These are phyloP conservation scores for Heliconius hermathena DNA, from an alignment of 1,140 invertebrate species.

Conservation along the genomic window DNA sequence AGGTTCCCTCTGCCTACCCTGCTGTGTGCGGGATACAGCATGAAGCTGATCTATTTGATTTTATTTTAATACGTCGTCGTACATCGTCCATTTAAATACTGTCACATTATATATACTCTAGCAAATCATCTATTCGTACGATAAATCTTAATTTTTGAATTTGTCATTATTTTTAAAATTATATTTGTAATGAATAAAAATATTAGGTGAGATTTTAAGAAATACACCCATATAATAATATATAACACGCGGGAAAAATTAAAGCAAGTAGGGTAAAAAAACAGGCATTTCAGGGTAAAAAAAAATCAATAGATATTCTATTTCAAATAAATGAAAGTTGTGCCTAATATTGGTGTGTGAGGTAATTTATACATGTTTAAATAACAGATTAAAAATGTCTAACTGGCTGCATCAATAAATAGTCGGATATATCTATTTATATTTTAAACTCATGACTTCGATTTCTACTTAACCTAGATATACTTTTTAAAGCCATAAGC, in stretches of 20 bases:
- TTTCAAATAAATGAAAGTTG: slow-evolving; percentile 1
- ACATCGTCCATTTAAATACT: too few relatives aligned
- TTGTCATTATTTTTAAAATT: too few relatives aligned
- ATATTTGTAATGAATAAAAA: too few relatives aligned
- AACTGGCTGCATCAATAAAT: neutral
- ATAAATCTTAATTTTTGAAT: too few relatives aligned
- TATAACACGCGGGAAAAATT: neutral
- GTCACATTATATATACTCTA: too few relatives aligned
- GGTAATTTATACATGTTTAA: slow-evolving; percentile 11
- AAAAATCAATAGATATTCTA: neutral
- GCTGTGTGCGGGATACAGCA: too few relatives aligned
- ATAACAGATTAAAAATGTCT: neutral
- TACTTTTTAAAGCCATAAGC: neutral
- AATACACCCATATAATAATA: too few relatives aligned
- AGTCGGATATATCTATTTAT: neutral
- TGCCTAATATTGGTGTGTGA: neutral
- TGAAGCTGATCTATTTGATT: too few relatives aligned
- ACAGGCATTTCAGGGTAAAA: neutral
- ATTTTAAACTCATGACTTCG: neutral
- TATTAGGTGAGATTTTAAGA: too few relatives aligned
- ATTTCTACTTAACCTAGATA: slow-evolving; percentile 9
- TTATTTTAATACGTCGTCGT: too few relatives aligned
- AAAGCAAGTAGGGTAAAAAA: neutral
- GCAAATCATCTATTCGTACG: too few relatives aligned
- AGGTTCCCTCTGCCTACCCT: too few relatives aligned